A percentile compares a stretch with the other conserved stretches of the same genome.
phyloP scores from a whole-genome alignment of 2,113 vertebrate genomes.

The Glareola pratincola region DNA sequence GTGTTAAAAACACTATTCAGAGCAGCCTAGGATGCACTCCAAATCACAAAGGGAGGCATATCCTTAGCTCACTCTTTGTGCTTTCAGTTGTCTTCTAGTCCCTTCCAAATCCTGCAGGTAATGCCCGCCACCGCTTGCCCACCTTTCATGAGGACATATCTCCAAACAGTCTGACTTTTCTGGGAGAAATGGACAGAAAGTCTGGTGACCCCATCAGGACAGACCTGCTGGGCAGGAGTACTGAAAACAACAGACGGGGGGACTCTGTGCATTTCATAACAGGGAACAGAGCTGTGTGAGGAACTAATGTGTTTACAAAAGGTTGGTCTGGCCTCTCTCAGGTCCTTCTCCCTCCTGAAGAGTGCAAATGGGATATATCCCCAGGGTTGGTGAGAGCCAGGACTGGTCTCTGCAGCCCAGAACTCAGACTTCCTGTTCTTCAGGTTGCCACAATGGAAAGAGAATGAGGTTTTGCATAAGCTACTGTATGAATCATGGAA shows the following conservation, averaged over 20 bases:
- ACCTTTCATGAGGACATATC: background rate
- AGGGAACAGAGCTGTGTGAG: background rate
- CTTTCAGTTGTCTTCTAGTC: background rate
- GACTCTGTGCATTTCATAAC: background rate
- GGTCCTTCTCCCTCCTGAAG: background rate
- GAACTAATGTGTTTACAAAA: background rate
- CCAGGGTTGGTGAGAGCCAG: background rate
- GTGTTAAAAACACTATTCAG: background rate
- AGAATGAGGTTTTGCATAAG: background rate
- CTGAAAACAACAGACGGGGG: background rate
- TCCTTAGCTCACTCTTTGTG: background rate
- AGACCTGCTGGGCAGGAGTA: background rate
- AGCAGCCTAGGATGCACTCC: background rate
- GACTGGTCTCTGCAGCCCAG: background rate
- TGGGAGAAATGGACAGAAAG: background rate
- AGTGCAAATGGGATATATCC: background rate
- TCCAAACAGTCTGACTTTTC: background rate
- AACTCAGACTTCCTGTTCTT: accelerated
- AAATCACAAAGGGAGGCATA: background rate
- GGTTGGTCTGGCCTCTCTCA: background rate
- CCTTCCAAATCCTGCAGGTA: background rate
- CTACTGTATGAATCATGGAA: background rate
- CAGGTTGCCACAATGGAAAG: background rate
- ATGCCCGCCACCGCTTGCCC: background rate
- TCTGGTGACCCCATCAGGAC: background rate